These are phyloP conservation scores for Leucoraja ocellata DNA, from an alignment of 2,797 vertebrate species.

Conservation along the genomic window DNA sequence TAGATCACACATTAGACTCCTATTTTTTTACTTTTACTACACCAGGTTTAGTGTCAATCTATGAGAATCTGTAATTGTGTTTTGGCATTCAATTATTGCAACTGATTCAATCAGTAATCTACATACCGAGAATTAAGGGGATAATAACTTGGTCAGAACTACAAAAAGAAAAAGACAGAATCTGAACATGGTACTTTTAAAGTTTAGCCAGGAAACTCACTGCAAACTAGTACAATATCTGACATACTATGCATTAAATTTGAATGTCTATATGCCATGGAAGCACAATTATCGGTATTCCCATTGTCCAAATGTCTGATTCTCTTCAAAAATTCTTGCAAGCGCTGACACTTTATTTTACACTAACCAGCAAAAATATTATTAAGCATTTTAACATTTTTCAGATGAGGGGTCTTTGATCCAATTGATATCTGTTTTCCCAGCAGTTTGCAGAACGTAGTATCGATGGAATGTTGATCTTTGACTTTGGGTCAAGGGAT, in stretches of 20 bases:
- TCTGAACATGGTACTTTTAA: neutral
- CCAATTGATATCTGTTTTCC: neutral
- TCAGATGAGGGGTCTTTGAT: neutral
- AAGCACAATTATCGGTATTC: neutral
- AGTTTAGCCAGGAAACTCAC: neutral
- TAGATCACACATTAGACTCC: neutral
- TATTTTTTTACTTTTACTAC: neutral
- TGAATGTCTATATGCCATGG: neutral
- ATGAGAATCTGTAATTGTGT: neutral
- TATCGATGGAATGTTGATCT: constrained; percentile 17
- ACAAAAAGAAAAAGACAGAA: neutral
- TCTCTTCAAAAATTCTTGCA: neutral
- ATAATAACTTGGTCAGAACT: neutral
- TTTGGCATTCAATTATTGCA: neutral
- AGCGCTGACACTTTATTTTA: neutral
- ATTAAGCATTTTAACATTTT: neutral
- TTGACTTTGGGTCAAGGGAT: constrained; percentile 2
- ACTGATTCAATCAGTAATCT: neutral
- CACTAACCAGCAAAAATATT: neutral
- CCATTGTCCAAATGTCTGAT: neutral
- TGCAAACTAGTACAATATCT: neutral
- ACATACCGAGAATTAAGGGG: neutral
- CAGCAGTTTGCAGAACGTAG: neutral
- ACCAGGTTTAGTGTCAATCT: neutral
- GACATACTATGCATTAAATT: neutral